These are phyloP conservation scores for Garrulus glandarius DNA, from an alignment of 2,797 vertebrate species.

Conservation along the genomic window DNA sequence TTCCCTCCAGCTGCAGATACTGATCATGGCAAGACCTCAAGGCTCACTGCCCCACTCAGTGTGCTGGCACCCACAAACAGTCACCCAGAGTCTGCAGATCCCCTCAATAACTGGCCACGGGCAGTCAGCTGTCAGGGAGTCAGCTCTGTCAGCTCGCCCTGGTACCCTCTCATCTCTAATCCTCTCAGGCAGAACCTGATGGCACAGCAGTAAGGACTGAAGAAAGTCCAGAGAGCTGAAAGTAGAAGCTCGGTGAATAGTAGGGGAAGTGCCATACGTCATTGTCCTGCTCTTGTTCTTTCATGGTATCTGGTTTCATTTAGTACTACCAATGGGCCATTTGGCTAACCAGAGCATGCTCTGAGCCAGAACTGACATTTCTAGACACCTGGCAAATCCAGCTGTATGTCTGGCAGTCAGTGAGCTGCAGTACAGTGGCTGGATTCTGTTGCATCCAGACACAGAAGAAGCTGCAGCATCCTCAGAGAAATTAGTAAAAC, in stretches of 20 bases:
- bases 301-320: not conserved
- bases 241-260: not conserved
- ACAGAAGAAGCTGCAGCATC: not conserved
- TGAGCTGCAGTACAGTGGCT: not conserved
- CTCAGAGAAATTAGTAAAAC: not conserved
- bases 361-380: not conserved
- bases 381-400: not conserved
- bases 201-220: not conserved
- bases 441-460: not conserved
- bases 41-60: not conserved
- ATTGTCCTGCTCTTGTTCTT: not conserved
- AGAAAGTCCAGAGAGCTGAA: not conserved
- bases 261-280: not conserved
- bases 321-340: not conserved
- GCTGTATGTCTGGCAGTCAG: not conserved
- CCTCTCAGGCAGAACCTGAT: not conserved
- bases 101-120: not conserved
- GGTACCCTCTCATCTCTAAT: not conserved
- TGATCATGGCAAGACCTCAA: not conserved
- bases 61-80: not conserved
- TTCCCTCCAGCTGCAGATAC: not conserved
- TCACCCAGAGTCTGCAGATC: fast-evolving
- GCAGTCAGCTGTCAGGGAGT: not conserved
- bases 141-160: not conserved
- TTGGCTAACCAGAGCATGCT: not conserved